These are phyloP conservation scores for Columbina picui DNA, from an alignment of 2,113 vertebrate genomes.

Conservation along the genomic window DNA sequence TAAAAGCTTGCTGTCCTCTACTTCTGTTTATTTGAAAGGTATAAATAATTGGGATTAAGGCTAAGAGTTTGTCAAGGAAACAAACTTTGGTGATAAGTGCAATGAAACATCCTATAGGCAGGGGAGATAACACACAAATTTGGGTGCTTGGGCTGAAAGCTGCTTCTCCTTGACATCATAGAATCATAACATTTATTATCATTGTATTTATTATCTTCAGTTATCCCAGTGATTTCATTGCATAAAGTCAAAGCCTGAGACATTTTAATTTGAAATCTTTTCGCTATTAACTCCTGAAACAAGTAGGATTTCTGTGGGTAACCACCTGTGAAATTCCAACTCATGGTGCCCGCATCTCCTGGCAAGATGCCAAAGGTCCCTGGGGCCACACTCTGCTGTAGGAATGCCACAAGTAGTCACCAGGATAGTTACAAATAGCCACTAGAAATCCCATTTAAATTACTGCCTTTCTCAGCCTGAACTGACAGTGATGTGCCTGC, in stretches of 20 bases:
- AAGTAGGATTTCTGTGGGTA: not conserved
- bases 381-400: not conserved
- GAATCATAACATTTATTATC: too few species aligned
- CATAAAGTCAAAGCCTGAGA: not conserved
- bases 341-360: not conserved
- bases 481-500: too few species aligned
- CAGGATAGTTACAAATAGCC: not conserved
- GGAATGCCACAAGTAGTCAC: fast-evolving
- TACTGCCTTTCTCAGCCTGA: not conserved
- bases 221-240: not conserved
- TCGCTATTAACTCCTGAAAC: not conserved
- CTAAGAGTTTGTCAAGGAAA: not conserved
- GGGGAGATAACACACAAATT: too few species aligned
- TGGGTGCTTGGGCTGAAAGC: not conserved
- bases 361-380: not conserved
- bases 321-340: not conserved
- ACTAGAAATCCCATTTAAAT: not conserved
- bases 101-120: not conserved
- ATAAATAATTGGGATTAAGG: not conserved
- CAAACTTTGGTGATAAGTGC: not conserved
- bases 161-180: too few species aligned
- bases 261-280: not conserved
- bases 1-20: not conserved
- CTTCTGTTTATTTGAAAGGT: not conserved
- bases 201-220: too few species aligned